Conservation (phyloP, 2,888 invertebrate species). For the Andrena camellia region DNA sequence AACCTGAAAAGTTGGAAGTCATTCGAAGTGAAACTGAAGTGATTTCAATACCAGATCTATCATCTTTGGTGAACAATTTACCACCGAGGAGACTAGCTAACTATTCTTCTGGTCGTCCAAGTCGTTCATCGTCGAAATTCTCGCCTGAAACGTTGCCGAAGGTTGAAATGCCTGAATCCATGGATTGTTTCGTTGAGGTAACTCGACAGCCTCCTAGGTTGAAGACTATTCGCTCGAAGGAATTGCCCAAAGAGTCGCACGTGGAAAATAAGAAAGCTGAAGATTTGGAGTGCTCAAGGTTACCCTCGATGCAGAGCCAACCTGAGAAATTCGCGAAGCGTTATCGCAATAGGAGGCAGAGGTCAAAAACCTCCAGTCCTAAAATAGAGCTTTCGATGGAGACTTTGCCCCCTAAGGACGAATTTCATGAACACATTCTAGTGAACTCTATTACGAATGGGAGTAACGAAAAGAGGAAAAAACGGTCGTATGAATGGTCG, state of each 20-base stretch:
- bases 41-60: neutral
- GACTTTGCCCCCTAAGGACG: neutral
- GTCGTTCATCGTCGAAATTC: neutral
- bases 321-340: conserved; percentile 9
- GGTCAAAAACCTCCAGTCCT: conserved; percentile 24
- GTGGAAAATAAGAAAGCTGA: neutral
- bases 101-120: neutral
- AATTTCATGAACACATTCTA: neutral
- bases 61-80: neutral
- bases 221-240: neutral
- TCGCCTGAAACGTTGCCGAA: neutral
- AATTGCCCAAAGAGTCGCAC: neutral
- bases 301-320: neutral
- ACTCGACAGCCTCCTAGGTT: neutral
- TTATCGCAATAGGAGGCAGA: conserved; percentile 12
- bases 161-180: neutral
- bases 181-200: neutral
- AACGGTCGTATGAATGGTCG: neutral
- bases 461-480: neutral
- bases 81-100: neutral
- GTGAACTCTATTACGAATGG: neutral
- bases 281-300: neutral
- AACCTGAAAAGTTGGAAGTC: neutral
- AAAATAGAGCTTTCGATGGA: conserved; percentile 19
- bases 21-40: conserved; percentile 41